Percentiles rank a stretch among this genome's conserved stretches.
These are phyloP conservation scores for Picathartes gymnocephalus DNA, from an alignment of 2,113 vertebrate genomes.

Conservation along the genomic window DNA sequence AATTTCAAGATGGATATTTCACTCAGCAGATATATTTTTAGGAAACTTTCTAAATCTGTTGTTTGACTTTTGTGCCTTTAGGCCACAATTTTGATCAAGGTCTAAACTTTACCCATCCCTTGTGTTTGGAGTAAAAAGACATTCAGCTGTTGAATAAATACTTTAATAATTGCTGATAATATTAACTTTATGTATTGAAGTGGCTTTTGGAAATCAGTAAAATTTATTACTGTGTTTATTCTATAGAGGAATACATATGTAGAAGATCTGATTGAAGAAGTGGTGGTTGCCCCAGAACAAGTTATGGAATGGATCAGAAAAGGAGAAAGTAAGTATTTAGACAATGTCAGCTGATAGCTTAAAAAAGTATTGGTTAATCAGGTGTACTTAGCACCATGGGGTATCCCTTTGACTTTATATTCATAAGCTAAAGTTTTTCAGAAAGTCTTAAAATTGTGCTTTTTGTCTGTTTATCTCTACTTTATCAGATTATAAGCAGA, in stretches of 20 bases:
- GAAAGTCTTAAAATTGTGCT: not conserved
- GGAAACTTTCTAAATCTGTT: not conserved
- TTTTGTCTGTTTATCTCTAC: not conserved
- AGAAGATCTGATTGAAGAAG: slow-evolving; percentile 89
- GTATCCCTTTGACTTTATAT: not conserved
- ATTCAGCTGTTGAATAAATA: not conserved
- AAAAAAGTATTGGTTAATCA: not conserved
- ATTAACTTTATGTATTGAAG: not conserved
- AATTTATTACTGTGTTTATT: not conserved
- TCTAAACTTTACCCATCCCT: not conserved
- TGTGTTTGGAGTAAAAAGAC: not conserved
- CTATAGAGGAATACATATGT: slow-evolving; percentile 91
- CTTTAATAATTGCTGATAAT: not conserved
- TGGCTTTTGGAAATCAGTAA: not conserved
- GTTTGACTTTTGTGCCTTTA: not conserved
- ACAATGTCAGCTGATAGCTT: not conserved
- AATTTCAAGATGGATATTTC: not conserved
- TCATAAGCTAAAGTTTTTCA: not conserved
- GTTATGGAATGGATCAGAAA: slow-evolving; percentile 88
- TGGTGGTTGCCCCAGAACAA: slow-evolving; percentile 84
- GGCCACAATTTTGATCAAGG: not conserved
- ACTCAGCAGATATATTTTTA: not conserved
- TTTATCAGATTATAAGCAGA: not conserved
- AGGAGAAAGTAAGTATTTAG: slow-evolving; percentile 87
- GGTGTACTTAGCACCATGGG: not conserved